Conservation (phyloP, 2,797 vertebrate species). For the Paguma larvata region DNA sequence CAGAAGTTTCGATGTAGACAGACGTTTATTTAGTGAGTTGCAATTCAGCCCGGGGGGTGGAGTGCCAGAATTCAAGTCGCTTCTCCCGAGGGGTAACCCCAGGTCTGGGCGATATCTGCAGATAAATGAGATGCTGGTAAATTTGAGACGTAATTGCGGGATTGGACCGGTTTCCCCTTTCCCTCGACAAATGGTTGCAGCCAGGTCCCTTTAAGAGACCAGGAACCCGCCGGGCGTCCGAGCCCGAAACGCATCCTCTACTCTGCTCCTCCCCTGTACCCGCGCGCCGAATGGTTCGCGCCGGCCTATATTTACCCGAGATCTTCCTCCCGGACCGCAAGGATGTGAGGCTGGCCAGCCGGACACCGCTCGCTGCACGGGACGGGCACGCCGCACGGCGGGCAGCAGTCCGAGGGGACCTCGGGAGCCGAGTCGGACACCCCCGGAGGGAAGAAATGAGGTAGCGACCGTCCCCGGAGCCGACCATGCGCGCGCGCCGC, state of each 20-base stretch:
- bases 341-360: slow-evolving; percentile 76
- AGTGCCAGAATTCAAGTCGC: slow-evolving; percentile 66
- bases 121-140: background rate
- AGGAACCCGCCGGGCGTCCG: slow-evolving; percentile 34
- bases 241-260: slow-evolving; percentile 51
- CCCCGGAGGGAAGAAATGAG: slow-evolving; percentile 80
- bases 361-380: background rate
- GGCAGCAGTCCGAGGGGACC: background rate
- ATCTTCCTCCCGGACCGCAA: slow-evolving; percentile 66
- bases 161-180: background rate
- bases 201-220: slow-evolving; percentile 79
- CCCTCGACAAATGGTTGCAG: background rate
- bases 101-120: slow-evolving; percentile 29
- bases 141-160: background rate
- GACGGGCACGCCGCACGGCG: slow-evolving; percentile 9
- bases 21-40: slow-evolving; percentile 63
- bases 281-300: slow-evolving; percentile 88
- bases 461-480: slow-evolving; percentile 77
- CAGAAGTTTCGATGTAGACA: slow-evolving; percentile 78
- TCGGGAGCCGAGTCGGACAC: slow-evolving; percentile 23
- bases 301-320: slow-evolving; percentile 89
- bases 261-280: slow-evolving; percentile 85
- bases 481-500: slow-evolving; percentile 27
- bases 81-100: slow-evolving; percentile 60
- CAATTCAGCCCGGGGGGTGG: slow-evolving; percentile 68